Conservation (phyloP, 2,113 vertebrate species). For the Rhineura floridana region DNA sequence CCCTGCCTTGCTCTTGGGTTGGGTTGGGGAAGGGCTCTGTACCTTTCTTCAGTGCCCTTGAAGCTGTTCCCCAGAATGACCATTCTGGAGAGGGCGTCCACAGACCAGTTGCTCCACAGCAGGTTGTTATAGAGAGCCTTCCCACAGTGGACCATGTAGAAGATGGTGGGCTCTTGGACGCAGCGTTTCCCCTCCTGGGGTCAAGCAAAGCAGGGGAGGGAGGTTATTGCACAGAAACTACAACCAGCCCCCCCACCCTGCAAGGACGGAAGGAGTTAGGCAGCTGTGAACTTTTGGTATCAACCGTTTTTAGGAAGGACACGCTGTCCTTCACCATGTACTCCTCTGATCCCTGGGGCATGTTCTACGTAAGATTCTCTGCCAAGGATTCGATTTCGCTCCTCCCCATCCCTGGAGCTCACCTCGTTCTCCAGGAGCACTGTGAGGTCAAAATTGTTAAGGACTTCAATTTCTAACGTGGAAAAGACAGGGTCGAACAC, state of each 20-base stretch:
- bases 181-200: slow-evolving; percentile 88
- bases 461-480: slow-evolving; percentile 71
- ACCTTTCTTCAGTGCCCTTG: slow-evolving; percentile 86
- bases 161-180: slow-evolving; percentile 73
- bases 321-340: too few relatives aligned
- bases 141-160: slow-evolving; percentile 94
- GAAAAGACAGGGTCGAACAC: slow-evolving; percentile 90
- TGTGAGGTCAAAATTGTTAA: slow-evolving; percentile 78
- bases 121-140: slow-evolving; percentile 97
- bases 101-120: slow-evolving; percentile 93
- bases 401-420: not conserved
- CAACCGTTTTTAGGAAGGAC: not conserved
- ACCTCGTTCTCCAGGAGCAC: slow-evolving; percentile 91
- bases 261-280: not conserved
- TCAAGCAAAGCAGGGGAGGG: rapidly evolving
- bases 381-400: not conserved
- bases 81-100: slow-evolving; percentile 72
- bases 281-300: too few relatives aligned
- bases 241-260: not conserved
- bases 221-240: not conserved
- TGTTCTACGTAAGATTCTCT: rapidly evolving
- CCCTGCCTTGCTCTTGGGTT: not conserved
- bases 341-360: too few relatives aligned
- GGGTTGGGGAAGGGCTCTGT: rapidly evolving
- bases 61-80: slow-evolving; percentile 93